Evolutionary conservation across 2,888 invertebrate genomes (phyloP), one percentile per base, ranked within the genome.

Genomic region (Gryllus longicercus): DNA sequence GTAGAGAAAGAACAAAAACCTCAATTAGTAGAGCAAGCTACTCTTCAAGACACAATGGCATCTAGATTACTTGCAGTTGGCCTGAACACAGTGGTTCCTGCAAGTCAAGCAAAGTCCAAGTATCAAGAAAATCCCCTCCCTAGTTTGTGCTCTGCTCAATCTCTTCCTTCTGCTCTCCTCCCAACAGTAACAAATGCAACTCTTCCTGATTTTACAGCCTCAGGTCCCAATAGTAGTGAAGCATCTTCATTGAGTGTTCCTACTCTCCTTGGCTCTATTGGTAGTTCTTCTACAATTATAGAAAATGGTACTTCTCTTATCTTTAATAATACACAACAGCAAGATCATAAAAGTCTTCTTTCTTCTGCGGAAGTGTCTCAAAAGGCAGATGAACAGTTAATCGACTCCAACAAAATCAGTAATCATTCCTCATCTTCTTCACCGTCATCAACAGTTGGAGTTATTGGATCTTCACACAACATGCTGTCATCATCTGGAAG

Each of bases 1-100:
- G 38, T 74, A 78, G n/a, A 74, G 38, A 74, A 79, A 18, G 76
- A 79, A n/a, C 50, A 25, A 16, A 79, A 79, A n/a, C 63, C 76
- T 49, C 75, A 38, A 18, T 77, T 76, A 8, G 50, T 77, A 63
- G 63, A n/a, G 63, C 16, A 63, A 63, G n/a, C 14, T 63, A 63
- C 63, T 63, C 63, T 63, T 63, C 63, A 14, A 63, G n/a, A n/a
- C 8, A 18, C 63, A 63, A n/a, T 63, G 63, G 63, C 63, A 63
- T 63, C 63, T n/a, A 63, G 63, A 18, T 63, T 63, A 14, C 63
- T 63, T 14, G 3, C 76, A 25, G 50, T 50, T 50, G 50, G n/a
- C n/a, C 77, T 50, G 12, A 77, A 77, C 12, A 38, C 77, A 49
- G 50, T 77, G 12, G 49, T 50, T 23, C 50, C 51, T 50, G 77